Conservation (phyloP, 2,797 vertebrate genomes). For the Coregonus sp. region DNA sequence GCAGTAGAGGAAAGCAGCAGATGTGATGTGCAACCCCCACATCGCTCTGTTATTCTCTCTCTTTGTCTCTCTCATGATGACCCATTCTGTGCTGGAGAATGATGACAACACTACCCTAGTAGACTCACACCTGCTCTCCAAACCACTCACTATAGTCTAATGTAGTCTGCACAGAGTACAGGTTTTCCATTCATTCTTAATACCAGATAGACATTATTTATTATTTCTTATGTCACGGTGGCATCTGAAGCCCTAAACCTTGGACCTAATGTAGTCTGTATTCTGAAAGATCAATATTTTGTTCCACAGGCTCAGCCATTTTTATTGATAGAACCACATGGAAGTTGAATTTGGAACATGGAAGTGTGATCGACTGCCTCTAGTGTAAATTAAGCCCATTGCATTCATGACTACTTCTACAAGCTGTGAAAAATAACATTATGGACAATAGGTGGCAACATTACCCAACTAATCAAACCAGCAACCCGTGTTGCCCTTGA, state of each 20-base stretch:
- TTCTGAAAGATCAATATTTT: too few relatives aligned
- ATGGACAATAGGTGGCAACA: slow-evolving; percentile 50
- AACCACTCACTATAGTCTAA: slow-evolving; percentile 1
- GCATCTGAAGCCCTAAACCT: too few relatives aligned
- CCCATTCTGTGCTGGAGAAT: background rate
- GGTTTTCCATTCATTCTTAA: too few relatives aligned
- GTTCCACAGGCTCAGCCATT: too few relatives aligned
- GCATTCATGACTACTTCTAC: background rate
- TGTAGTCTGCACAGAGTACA: background rate
- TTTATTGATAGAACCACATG: too few relatives aligned
- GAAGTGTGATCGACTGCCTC: too few relatives aligned
- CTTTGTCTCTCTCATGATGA: background rate
- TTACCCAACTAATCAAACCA: slow-evolving; percentile 19
- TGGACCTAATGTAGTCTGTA: too few relatives aligned
- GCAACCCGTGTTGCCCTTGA: background rate
- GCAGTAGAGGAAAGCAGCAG: background rate
- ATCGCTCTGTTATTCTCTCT: background rate
- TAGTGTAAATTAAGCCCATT: too few relatives aligned
- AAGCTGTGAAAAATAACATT: background rate
- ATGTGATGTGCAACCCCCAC: background rate
- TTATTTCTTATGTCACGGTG: too few relatives aligned
- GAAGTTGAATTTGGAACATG: too few relatives aligned
- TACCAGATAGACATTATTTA: too few relatives aligned
- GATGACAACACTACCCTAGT: background rate
- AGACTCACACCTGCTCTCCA: slow-evolving; percentile 3